phyloP scores from a whole-genome alignment of 2,113 vertebrate genomes.

The Acanthochromis polyacanthus region DNA sequence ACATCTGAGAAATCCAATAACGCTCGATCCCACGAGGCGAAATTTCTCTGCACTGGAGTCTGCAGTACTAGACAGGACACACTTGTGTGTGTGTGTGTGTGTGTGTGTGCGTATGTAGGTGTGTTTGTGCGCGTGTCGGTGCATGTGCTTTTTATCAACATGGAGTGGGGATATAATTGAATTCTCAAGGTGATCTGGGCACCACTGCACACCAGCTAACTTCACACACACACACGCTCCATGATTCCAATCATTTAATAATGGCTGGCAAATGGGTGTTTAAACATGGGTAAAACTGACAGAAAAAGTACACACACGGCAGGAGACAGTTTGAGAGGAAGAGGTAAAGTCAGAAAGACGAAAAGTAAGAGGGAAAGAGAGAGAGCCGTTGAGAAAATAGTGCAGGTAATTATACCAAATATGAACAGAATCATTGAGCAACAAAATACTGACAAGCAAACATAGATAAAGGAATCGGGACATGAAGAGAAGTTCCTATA shows the following conservation, averaged over 20 bases:
- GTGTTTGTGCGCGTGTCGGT: constrained; percentile 30
- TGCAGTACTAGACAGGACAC: constrained; percentile 72
- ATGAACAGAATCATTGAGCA: background rate
- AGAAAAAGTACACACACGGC: constrained; percentile 25
- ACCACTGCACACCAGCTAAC: constrained; percentile 53
- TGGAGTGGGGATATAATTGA: constrained; percentile 78
- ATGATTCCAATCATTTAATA: constrained; percentile 77
- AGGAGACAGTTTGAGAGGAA: constrained; percentile 15
- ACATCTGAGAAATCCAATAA: constrained; percentile 88
- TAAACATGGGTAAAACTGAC: constrained; percentile 70
- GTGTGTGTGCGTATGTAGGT: constrained; percentile 20
- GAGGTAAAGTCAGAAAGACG: constrained; percentile 23
- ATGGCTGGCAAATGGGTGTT: constrained; percentile 78
- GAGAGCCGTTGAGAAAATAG: constrained; percentile 3
- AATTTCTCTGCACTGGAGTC: constrained; percentile 79
- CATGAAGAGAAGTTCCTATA: constrained; percentile 5
- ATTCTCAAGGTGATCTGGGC: constrained; percentile 83
- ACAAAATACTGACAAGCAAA: constrained; percentile 25
- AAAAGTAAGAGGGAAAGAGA: constrained; percentile 17
- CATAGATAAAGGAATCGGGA: constrained; percentile 20
- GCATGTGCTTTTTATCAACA: constrained; percentile 57
- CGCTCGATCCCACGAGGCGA: constrained; percentile 77
- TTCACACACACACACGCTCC: constrained; percentile 46
- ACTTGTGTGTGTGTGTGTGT: constrained; percentile 44
- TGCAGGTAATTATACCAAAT: constrained; percentile 9